These are phyloP conservation scores for Isoperla grammatica DNA, from an alignment of 2,888 invertebrate species.

Conservation along the genomic window DNA sequence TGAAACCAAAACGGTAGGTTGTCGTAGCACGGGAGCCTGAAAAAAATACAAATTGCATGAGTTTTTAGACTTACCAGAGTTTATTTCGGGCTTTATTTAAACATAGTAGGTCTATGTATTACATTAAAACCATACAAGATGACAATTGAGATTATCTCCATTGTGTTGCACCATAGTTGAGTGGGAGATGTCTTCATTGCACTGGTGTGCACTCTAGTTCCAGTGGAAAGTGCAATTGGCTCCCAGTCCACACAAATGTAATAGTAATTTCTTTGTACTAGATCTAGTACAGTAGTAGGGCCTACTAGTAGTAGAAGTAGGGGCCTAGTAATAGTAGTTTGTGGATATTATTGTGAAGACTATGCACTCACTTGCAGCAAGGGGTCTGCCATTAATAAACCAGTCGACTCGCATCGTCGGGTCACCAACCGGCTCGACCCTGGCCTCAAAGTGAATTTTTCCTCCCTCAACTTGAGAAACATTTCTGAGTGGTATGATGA, in stretches of 20 bases:
- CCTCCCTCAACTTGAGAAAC: slow-evolving; percentile 82
- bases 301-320: too few species aligned
- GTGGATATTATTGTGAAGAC: too few species aligned
- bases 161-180: too few species aligned
- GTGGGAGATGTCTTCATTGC: too few species aligned
- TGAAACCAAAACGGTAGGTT: slow-evolving; percentile 96
- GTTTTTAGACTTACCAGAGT: not conserved
- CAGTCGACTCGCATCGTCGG: slow-evolving; percentile 95
- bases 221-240: too few species aligned
- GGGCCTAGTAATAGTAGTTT: too few species aligned
- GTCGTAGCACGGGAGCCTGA: slow-evolving; percentile 92
- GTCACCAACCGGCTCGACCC: slow-evolving; percentile 95
- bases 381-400: slow-evolving; percentile 86
- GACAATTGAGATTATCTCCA: too few species aligned
- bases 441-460: slow-evolving; percentile 93
- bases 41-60: slow-evolving; percentile 26
- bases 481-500: slow-evolving; percentile 82
- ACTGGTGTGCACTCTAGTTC: too few species aligned
- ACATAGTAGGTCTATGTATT: slow-evolving; percentile 13
- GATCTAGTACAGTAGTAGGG: too few species aligned
- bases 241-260: too few species aligned
- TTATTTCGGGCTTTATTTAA: not conserved
- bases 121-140: slow-evolving; percentile 10
- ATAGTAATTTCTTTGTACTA: too few species aligned
- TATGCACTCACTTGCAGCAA: slow-evolving; percentile 90